Percentiles rank a stretch among this genome's conserved stretches.
Conservation (phyloP, 2,113 vertebrate genomes). For the Malurus cyaneus region DNA sequence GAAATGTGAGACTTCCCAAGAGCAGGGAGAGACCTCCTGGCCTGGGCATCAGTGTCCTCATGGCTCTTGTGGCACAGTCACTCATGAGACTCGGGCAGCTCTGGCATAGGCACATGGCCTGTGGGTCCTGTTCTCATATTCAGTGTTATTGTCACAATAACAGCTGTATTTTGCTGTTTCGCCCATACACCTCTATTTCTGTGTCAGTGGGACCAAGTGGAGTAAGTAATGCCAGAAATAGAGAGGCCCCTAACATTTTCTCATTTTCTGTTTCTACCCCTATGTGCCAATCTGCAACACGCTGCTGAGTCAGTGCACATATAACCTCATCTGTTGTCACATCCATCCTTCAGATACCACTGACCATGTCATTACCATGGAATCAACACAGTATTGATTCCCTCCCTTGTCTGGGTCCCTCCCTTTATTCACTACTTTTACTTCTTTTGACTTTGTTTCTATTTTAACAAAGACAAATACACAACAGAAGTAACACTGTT, state of each 20-base stretch:
- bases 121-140: not conserved
- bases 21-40: not conserved
- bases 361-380: not conserved
- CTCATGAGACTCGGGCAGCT: not conserved
- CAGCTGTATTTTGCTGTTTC: not conserved
- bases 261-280: not conserved
- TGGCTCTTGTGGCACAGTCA: not conserved
- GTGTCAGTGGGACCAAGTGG: not conserved
- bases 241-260: not conserved
- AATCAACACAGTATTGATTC: not conserved
- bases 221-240: not conserved
- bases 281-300: not conserved
- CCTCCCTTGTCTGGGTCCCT: not conserved
- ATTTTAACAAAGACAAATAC: not conserved
- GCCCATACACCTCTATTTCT: not conserved
- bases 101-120: not conserved
- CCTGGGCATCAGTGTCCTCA: accelerated
- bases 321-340: not conserved
- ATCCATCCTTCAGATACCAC: not conserved
- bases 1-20: not conserved
- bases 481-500: not conserved
- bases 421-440: not conserved
- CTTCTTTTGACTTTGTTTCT: not conserved
- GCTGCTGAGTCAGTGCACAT: not conserved
- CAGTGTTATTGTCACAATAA: not conserved